Conservation (phyloP, 23 tunicate species). For the Ascidia mentula region DNA sequence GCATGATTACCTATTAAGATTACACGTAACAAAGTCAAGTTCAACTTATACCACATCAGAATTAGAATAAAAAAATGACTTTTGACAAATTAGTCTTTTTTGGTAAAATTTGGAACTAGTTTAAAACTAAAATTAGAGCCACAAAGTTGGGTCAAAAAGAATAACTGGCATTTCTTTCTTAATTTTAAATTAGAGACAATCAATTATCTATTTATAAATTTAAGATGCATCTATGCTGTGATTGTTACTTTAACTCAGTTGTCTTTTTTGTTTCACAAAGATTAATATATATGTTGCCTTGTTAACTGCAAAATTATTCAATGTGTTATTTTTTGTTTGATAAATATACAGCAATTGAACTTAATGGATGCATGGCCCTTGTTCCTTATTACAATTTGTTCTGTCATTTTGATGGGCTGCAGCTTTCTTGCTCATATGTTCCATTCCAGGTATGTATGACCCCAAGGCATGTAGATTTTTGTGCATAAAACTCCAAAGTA, state of each 20-base stretch:
- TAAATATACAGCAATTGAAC: constrained; percentile 13
- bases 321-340: not conserved
- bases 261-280: not conserved
- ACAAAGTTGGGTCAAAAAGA: no score
- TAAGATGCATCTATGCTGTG: not conserved
- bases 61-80: no score
- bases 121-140: no score
- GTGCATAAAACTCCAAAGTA: not conserved
- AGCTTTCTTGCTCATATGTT: constrained; percentile 31
- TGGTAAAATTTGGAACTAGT: no score
- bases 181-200: no score
- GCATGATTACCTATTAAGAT: no score
- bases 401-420: constrained; percentile 16
- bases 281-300: not conserved
- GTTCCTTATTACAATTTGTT: constrained; percentile 13
- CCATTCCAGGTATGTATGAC: constrained; percentile 22
- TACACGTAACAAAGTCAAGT: no score
- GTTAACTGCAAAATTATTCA: not conserved
- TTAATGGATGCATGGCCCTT: constrained; percentile 26
- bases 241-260: not conserved
- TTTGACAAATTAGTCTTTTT: no score
- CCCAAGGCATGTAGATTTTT: not conserved
- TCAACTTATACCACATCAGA: no score
- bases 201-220: not conserved
- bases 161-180: no score